Evolutionary conservation across 2,797 vertebrate genomes (phyloP).

Genomic region (Steatocranus sp.): DNA sequence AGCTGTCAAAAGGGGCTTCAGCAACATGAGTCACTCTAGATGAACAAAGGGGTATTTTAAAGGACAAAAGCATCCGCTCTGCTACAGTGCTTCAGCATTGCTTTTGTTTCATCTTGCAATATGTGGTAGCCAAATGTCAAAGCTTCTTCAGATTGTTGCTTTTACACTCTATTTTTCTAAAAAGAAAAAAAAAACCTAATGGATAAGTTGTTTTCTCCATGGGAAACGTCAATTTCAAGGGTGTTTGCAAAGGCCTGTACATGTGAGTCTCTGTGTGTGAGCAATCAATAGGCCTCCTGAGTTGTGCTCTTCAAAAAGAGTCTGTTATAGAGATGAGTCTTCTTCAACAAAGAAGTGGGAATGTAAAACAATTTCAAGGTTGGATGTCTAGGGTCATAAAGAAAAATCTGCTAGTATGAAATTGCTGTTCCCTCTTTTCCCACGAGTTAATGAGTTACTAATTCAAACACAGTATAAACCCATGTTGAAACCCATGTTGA

Average conservation of each 20-base stretch:
- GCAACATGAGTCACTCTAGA: constrained; percentile 33
- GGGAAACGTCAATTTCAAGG: constrained; percentile 36
- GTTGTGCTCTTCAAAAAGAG: constrained; percentile 1
- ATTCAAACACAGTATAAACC: neutral
- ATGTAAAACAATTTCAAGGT: neutral
- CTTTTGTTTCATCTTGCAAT: neutral
- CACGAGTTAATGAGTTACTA: neutral
- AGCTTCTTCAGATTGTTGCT: constrained; percentile 7
- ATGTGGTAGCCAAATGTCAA: constrained; percentile 31
- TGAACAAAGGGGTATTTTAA: constrained; percentile 47
- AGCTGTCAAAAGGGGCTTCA: constrained; percentile 14
- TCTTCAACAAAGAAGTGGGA: neutral
- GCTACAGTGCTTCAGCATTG: neutral
- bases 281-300: constrained; percentile 21
- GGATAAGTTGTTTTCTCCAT: neutral
- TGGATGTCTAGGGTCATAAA: neutral
- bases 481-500: neutral
- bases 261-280: neutral
- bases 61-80: constrained; percentile 41
- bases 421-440: neutral
- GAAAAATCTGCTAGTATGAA: neutral
- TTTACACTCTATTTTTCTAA: neutral
- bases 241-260: neutral
- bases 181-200: neutral
- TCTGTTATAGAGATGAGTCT: neutral